These are phyloP conservation scores for Autographa pulchrina DNA, from an alignment of 2,888 invertebrate genomes.

Conservation along the genomic window DNA sequence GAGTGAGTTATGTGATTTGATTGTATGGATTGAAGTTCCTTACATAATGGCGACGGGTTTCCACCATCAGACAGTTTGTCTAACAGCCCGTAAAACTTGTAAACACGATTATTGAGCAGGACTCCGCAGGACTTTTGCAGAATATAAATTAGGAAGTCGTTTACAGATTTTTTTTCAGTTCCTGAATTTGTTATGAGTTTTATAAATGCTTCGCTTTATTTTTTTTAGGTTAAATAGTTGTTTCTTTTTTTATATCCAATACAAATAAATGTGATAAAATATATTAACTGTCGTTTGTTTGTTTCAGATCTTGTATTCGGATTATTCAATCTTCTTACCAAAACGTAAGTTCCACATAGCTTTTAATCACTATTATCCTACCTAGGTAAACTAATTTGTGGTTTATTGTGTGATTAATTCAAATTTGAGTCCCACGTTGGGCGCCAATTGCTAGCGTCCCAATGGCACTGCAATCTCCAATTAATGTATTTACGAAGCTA, in stretches of 20 bases:
- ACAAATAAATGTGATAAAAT: no score
- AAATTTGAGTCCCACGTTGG: slow-evolving; percentile 48
- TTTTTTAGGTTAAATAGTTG: no score
- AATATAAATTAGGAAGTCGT: slow-evolving; percentile 40
- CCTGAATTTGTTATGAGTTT: neutral
- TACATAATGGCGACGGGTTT: slow-evolving; percentile 11
- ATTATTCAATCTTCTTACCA: slow-evolving; percentile 12
- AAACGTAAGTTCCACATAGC: slow-evolving; percentile 36
- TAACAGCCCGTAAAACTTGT: slow-evolving; percentile 39
- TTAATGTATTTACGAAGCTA: slow-evolving; percentile 43
- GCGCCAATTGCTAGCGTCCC: slow-evolving; percentile 48
- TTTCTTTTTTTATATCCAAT: neutral
- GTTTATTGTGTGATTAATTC: slow-evolving; percentile 24
- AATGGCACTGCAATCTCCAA: slow-evolving; percentile 30
- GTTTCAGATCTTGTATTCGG: slow-evolving; percentile 44
- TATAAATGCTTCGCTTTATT: neutral
- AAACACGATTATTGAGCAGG: slow-evolving; percentile 39
- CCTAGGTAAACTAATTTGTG: neutral
- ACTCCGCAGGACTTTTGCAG: slow-evolving; percentile 30
- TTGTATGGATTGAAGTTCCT: slow-evolving; percentile 5
- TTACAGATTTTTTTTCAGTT: slow-evolving; percentile 16
- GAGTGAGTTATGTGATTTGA: slow-evolving; percentile 15
- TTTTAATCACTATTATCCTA: neutral
- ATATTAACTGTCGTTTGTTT: slow-evolving; percentile 25
- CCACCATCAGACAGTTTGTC: slow-evolving; percentile 40